Conservation (phyloP, 2,888 invertebrate genomes). For the Stictocephala bisonia region DNA sequence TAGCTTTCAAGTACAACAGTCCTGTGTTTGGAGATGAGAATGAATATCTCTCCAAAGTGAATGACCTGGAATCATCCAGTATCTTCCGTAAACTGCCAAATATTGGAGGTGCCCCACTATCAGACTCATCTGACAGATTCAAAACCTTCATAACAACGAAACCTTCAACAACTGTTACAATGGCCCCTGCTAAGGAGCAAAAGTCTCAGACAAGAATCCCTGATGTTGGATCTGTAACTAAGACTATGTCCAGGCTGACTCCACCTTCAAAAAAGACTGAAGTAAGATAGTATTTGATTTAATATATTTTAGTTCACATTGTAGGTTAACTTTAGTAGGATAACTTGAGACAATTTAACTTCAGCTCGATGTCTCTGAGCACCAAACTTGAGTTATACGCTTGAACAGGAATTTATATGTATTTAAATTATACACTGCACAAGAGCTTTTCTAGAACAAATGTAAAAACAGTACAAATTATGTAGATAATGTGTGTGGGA, state of each 20-base stretch:
- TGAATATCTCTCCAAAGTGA: conserved; percentile 40
- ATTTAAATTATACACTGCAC: no score
- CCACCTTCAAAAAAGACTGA: conserved; percentile 47
- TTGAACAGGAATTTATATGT: no score
- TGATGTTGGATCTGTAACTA: conserved; percentile 46
- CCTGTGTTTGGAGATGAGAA: conserved; percentile 39
- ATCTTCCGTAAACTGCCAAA: conserved; percentile 64
- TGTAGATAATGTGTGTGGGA: no score
- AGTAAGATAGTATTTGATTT: conserved; percentile 14
- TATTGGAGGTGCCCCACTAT: conserved; percentile 64
- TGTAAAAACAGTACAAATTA: no score
- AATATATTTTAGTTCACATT: no score
- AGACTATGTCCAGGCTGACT: conserved; percentile 51
- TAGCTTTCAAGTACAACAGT: conserved; percentile 19
- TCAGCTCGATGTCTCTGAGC: no score
- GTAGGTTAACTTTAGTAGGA: no score
- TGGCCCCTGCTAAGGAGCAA: conserved; percentile 50
- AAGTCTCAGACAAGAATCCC: conserved; percentile 28
- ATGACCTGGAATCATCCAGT: conserved; percentile 51
- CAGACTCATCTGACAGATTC: conserved; percentile 43
- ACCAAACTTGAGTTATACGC: no score
- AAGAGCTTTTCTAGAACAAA: no score
- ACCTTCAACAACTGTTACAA: conserved; percentile 14
- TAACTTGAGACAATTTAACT: no score
- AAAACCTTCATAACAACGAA: conserved; percentile 28